Evolutionary conservation across 2,888 invertebrate species (phyloP), one percentile per base, ranked within the genome.

Genomic region (Synergus gifuensis): DNA sequence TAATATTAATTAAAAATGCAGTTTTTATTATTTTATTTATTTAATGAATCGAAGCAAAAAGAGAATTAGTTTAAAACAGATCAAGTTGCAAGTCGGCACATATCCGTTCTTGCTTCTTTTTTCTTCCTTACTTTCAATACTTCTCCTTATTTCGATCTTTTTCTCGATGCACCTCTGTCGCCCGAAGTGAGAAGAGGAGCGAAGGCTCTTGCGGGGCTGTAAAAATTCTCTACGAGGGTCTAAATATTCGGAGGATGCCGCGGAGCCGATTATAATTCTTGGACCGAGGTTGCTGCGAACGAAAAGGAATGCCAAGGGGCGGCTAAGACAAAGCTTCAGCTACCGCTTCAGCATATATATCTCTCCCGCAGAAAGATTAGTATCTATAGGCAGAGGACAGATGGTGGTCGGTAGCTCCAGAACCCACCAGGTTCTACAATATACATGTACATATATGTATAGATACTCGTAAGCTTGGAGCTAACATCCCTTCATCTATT

Each of bases 311-410:
- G 87, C 83, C 86, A 84, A 85, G 85, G 87, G 87, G 85, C 87
- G 87, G 86, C 87, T 88, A 86, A 88, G 87, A 88, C 87, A 89
- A 88, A 88, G 88, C 86, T 82, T 83, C 79, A 84, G 77, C 79
- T 81, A 82, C 79, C 81, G 83, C 84, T 83, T 83, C 84, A 85
- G 77, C 83, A 85, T 88, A 84, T 87, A 79, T 60, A 86, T 87
- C 84, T 85, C 84, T 84, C 82, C 85, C 81, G 79, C 84, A 81
- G 83, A 83, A 83, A 89, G 89, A 89, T 89, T 88, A 86, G 89
- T 89, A 89, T 89, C 89, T 89, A 86, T 86, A 87, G 86, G 83
- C 85, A 83, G 85, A 83, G 87, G 87, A 87, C 89, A 88, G 88
- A 89, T 88, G 89, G 88, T 88, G 85, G 86, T 86, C 88, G 89